Conservation (phyloP, 2,797 vertebrate genomes). For the Propithecus perrieri region DNA sequence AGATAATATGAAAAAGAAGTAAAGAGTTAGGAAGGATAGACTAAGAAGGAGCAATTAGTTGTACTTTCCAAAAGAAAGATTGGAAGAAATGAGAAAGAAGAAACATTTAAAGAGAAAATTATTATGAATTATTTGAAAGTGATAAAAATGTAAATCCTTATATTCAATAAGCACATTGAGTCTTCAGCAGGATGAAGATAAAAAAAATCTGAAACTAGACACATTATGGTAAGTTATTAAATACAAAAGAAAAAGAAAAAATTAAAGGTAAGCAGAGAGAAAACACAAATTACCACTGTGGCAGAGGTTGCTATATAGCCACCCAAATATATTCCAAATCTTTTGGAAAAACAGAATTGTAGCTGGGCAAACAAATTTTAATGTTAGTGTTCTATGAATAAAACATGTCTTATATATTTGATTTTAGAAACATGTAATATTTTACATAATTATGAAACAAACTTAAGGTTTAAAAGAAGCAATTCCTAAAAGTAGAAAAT, state of each 20-base stretch:
- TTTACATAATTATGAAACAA: slow-evolving; percentile 48
- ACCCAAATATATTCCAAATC: neutral
- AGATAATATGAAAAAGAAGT: neutral
- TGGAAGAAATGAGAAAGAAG: neutral
- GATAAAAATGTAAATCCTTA: neutral
- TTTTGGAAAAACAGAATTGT: neutral
- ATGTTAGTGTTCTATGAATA: slow-evolving; percentile 5
- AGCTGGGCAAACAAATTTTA: neutral
- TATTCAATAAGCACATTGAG: neutral
- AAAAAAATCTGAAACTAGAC: neutral
- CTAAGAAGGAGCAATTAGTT: neutral
- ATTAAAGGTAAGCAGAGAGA: neutral
- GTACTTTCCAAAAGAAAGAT: neutral
- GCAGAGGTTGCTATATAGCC: neutral
- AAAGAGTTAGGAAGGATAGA: neutral
- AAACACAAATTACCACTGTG: neutral
- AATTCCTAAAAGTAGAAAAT: neutral
- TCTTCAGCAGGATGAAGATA: neutral
- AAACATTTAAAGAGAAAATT: neutral
- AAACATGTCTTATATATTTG: neutral
- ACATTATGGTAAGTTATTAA: neutral
- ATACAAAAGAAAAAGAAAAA: neutral
- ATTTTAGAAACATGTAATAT: neutral
- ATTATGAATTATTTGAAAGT: neutral
- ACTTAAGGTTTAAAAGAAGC: neutral